These are phyloP conservation scores for Helicorthomorpha holstii DNA, from an alignment of 1,140 invertebrate species.

Conservation along the genomic window DNA sequence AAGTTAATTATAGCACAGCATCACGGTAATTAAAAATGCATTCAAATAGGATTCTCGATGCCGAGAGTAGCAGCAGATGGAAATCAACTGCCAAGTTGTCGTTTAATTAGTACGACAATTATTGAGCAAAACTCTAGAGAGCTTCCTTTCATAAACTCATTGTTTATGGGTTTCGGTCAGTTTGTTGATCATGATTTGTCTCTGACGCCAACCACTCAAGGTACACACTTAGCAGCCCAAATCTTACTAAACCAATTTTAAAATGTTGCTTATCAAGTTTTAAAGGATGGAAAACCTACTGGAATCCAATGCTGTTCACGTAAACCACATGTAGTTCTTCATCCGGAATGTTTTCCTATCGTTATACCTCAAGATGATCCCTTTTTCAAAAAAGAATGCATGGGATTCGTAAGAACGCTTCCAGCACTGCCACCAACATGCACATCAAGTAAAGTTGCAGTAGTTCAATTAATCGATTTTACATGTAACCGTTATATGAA, in stretches of 20 bases:
- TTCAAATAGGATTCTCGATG: neutral
- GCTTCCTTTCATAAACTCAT: slow-evolving; percentile 22
- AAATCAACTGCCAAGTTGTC: slow-evolving; percentile 3
- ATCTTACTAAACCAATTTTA: slow-evolving; percentile 20
- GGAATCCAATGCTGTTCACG: slow-evolving; percentile 18
- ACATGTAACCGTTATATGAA: neutral
- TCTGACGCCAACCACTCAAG: slow-evolving; percentile 1
- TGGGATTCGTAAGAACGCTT: slow-evolving; percentile 66
- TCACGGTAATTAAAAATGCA: neutral
- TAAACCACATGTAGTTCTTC: slow-evolving; percentile 10
- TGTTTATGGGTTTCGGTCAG: slow-evolving; percentile 39
- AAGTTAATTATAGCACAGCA: neutral
- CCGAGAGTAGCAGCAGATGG: slow-evolving; percentile 41
- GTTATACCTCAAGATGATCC: slow-evolving; percentile 63
- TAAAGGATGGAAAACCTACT: slow-evolving; percentile 12
- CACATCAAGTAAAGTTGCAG: slow-evolving; percentile 26
- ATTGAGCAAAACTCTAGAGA: slow-evolving; percentile 21
- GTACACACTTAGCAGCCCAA: slow-evolving; percentile 18
- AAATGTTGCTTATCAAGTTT: slow-evolving; percentile 5
- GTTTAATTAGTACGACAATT: slow-evolving; percentile 31
- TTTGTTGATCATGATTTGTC: slow-evolving; percentile 34
- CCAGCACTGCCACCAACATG: slow-evolving; percentile 24
- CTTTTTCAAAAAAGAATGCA: slow-evolving; percentile 52
- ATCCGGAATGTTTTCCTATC: slow-evolving; percentile 63
- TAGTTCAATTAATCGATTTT: neutral